phyloP scores from a whole-genome alignment of 2,113 vertebrate genomes.

The Rhea pennata region DNA sequence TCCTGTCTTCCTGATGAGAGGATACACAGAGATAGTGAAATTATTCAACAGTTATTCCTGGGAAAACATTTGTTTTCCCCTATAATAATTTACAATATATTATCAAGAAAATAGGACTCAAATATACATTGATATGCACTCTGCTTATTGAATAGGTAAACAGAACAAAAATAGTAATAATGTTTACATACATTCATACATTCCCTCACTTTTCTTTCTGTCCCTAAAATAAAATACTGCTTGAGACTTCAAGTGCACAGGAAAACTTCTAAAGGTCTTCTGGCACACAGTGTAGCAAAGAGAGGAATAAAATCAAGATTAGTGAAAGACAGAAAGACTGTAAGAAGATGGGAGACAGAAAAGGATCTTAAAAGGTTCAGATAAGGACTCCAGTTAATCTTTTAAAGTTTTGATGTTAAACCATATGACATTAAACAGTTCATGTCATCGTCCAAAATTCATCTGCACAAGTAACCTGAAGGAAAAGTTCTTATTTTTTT shows the following conservation, averaged over 20 bases:
- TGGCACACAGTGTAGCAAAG: background rate
- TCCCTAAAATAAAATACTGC: background rate
- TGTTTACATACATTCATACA: background rate
- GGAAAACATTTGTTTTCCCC: background rate
- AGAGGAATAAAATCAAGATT: background rate
- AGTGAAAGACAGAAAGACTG: background rate
- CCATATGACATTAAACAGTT: constrained; percentile 4
- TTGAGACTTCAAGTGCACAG: background rate
- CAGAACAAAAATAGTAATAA: background rate
- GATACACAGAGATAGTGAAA: background rate
- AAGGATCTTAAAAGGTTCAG: constrained; percentile 22
- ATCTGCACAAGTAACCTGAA: background rate
- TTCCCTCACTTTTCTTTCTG: background rate
- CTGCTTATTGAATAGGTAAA: background rate
- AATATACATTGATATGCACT: background rate
- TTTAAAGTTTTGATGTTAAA: constrained; percentile 20
- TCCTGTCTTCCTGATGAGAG: background rate
- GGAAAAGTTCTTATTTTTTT: constrained; percentile 12
- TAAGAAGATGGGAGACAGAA: background rate
- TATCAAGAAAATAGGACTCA: background rate
- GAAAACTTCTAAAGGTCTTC: background rate
- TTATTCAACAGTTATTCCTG: background rate
- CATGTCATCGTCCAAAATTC: background rate
- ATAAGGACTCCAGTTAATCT: background rate
- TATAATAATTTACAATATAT: background rate